These are phyloP conservation scores for Strongylocentrotus purpuratus DNA, from an alignment of 35 echinoderm and acorn worm genomes.

Conservation along the genomic window DNA sequence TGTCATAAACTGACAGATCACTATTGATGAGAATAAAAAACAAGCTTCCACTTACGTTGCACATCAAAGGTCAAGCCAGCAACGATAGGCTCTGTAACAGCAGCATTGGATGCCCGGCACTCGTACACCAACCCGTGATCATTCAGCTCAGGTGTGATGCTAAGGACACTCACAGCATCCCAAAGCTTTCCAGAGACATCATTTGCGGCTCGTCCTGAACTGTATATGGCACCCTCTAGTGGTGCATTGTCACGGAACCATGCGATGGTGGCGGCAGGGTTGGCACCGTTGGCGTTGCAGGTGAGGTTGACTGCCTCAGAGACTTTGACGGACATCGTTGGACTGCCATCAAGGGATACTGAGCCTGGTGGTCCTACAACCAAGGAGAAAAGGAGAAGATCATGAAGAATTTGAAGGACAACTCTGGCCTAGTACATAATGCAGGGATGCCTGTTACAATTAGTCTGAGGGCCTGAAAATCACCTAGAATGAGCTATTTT, in stretches of 20 bases:
- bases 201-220: neutral
- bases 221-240: constrained; percentile 42
- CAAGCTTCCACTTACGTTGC: constrained; percentile 65
- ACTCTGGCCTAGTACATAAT: too few relatives aligned
- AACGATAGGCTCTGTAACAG: constrained; percentile 50
- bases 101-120: constrained; percentile 74
- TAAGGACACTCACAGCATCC: constrained; percentile 71
- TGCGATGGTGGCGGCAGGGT: constrained; percentile 64
- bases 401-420: neutral
- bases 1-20: too few relatives aligned
- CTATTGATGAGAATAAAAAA: too few relatives aligned
- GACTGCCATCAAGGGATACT: constrained; percentile 44
- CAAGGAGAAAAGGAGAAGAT: neutral
- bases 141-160: constrained; percentile 50
- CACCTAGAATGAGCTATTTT: too few relatives aligned
- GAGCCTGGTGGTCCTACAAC: constrained; percentile 64
- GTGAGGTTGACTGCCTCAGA: constrained; percentile 57
- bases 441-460: too few relatives aligned
- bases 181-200: constrained; percentile 69
- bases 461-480: too few relatives aligned
- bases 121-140: constrained; percentile 65
- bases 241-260: constrained; percentile 61
- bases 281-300: constrained; percentile 69
- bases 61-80: constrained; percentile 70
- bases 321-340: constrained; percentile 62